Evolutionary conservation across 2,888 invertebrate species (phyloP), one percentile per base, ranked within the genome.

Genomic region (Caenorhabditis plicata): DNA sequence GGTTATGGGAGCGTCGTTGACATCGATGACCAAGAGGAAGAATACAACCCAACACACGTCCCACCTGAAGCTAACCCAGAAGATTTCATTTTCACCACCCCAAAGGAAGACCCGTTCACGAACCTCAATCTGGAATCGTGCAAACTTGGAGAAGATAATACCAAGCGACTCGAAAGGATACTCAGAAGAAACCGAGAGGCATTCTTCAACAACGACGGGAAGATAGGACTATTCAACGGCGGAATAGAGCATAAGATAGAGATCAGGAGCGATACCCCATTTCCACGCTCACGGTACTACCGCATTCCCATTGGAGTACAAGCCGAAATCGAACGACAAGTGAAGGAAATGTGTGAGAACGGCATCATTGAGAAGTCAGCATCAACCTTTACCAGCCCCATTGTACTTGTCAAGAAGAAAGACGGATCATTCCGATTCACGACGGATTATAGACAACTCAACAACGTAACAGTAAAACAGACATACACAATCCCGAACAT

Each of bases 331-430:
- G 29, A 41, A 13, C 15, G 26, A 11, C 55, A 61, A 32, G 31
- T 55, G 8, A 27, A 41, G 9, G 13, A 35, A 2, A 27, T 53
- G 20, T 31, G 45, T 9, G 20, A 44, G 13, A 52, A 62, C 25
- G 33, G 41, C 2, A 39, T 58, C 19, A 49, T 63, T 13, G 9
- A 19, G 15, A 19, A 23, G 11, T 49, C 49, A 3, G 20, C 29
- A 1, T 46, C 46, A 4, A 33, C 41, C 1, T 49, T 48, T 25
- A 7, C 19, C 13, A 36, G 35, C 8, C 64, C 64, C 1, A 44
- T 64, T 11, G 58, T 58, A 1, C 20, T 64, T 1, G 63, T 63
- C 2, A 11, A 33, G 29, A 64, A 64, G 50, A n/a, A 42, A 7
- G 49, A 45, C 29, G 31, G 26, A n/a, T 32, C 4, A 1, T 48